Base-by-base conservation (phyloP, 2,888 invertebrate genomes). In the Amiota communis region DNA sequence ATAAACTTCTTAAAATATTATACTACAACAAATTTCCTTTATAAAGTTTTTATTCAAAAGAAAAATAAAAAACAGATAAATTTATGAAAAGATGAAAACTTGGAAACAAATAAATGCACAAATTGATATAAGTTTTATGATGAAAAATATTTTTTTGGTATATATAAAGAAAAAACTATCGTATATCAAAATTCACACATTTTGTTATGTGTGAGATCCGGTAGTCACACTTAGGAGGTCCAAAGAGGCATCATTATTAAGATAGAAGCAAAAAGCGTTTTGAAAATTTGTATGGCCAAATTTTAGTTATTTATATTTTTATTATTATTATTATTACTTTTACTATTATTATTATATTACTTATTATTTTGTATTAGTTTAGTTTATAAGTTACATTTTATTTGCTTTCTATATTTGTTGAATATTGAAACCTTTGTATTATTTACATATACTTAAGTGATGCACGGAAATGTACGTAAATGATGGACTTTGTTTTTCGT, bases 91-190 rank as follows among this genome's bases (percentile, higher is more conserved):
- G 6, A 36, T 36, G 36, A 36, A 36, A 36, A 36, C 36, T 36
- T 68, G 64, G 64, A 51, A 70, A 75, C 71, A 79, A 78, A 81
- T 83, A 85, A 85, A 79, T 82, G 83, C 83, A 85, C 84, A 83
- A 82, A 78, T 51, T 68, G 51, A 68, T 17, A n/a, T 68, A 23
- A n/a, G 12, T 12, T 63, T 63, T 63, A 59, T 59, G 17, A 59
- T 17, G 17, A 13, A 59, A 17, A 59, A n/a, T 63, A 53, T 53
- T n/a, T 2, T 8, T 53, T n/a, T n/a, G n/a, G n/a, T n/a, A 53
- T 53, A 8, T 53, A 53, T n/a, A 53, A 53, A n/a, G 10, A 12
- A 53, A 53, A 36, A 63, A 36, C 36, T 4, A 36, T 36, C 36
- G 3, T n/a, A n/a, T n/a, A n/a, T 36, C 36, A 2, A 36, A 36